Evolutionary conservation across 2,797 vertebrate species (phyloP).

Genomic region (Fistularia tabacaria): DNA sequence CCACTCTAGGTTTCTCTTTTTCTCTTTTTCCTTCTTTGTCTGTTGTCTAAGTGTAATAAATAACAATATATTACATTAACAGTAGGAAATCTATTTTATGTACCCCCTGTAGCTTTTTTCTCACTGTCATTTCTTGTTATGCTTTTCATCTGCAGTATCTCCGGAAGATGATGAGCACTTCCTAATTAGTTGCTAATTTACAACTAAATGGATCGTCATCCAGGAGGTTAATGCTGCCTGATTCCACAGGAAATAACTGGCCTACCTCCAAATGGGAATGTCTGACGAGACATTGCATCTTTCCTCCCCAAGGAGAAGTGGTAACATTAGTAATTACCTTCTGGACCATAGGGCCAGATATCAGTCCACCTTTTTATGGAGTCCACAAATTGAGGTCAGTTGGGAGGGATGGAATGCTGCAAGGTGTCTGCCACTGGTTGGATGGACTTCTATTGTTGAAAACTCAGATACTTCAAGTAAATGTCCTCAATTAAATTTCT

Average conservation of each 20-base stretch:
- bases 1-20: too few relatives aligned
- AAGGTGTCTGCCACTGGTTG: conserved; percentile 41
- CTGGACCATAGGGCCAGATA: conserved; percentile 51
- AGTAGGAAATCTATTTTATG: neutral
- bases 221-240: conserved; percentile 64
- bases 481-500: conserved; percentile 65
- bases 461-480: conserved; percentile 49
- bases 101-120: conserved; percentile 1
- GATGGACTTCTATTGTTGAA: conserved; percentile 44
- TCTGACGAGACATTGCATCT: conserved; percentile 32
- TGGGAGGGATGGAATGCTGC: conserved; percentile 34
- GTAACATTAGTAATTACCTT: conserved; percentile 70
- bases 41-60: too few relatives aligned
- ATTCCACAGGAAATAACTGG: conserved; percentile 63
- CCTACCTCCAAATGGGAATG: conserved; percentile 46
- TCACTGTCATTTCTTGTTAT: conserved; percentile 28
- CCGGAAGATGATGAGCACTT: conserved; percentile 42
- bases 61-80: neutral
- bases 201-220: conserved; percentile 59
- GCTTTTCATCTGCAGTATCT: conserved; percentile 44
- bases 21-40: too few relatives aligned
- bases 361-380: conserved; percentile 65
- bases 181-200: conserved; percentile 72
- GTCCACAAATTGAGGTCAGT: conserved; percentile 70
- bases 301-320: conserved; percentile 52